phyloP scores from a whole-genome alignment of 2,113 vertebrate species.

The Ctenodactylus gundi region DNA sequence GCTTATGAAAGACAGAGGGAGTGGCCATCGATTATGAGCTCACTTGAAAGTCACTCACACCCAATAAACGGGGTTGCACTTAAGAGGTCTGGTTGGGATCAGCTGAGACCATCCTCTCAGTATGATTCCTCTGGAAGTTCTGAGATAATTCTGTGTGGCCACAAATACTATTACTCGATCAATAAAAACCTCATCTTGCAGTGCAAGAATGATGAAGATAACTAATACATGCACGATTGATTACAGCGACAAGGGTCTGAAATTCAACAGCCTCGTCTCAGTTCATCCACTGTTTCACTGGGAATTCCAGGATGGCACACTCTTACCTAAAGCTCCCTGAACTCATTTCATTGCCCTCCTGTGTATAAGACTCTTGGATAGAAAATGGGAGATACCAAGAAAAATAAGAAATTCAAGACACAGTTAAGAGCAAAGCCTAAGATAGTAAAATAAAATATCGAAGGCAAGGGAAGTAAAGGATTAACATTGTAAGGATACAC shows the following conservation, averaged over 20 bases:
- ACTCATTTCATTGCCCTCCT: background rate
- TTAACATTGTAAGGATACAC: background rate
- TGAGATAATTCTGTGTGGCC: slow-evolving; percentile 20
- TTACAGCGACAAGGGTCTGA: background rate
- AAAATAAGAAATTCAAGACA: background rate
- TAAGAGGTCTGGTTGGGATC: slow-evolving; percentile 18
- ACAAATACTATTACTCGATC: slow-evolving; percentile 44
- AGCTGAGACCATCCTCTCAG: slow-evolving; percentile 12
- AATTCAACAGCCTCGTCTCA: slow-evolving; percentile 4
- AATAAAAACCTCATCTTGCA: slow-evolving; percentile 56
- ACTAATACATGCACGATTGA: slow-evolving; percentile 39
- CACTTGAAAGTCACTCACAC: slow-evolving; percentile 58
- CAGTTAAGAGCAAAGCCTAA: background rate
- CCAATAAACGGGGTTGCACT: slow-evolving; percentile 55
- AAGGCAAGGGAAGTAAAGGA: background rate
- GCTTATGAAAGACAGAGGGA: slow-evolving; percentile 18
- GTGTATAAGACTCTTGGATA: background rate
- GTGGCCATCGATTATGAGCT: slow-evolving; percentile 47
- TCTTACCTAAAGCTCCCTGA: background rate
- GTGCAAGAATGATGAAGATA: slow-evolving; percentile 12
- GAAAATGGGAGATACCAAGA: background rate
- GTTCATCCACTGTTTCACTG: background rate
- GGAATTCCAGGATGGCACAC: background rate
- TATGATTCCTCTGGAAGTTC: slow-evolving; percentile 40
- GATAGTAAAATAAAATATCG: background rate